A percentile compares a stretch with the other conserved stretches of the same genome.
Evolutionary conservation across 2,797 vertebrate species (phyloP).

Genomic region (Xenops minutus): DNA sequence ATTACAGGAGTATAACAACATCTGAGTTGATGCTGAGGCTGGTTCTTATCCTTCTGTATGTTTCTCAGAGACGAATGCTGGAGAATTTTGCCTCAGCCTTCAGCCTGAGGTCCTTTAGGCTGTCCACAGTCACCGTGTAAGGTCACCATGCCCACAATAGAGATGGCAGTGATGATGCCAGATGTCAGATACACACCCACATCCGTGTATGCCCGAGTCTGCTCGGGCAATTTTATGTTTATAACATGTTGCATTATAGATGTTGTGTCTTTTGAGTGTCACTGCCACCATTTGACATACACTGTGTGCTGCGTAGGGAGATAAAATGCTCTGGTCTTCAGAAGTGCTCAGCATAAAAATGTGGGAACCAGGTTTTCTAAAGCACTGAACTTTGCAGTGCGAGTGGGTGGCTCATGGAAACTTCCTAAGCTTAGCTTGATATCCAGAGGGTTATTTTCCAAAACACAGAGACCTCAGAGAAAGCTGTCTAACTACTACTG

Average conservation of each 20-base stretch:
- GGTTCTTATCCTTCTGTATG: background rate
- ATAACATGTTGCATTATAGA: background rate
- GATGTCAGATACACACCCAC: background rate
- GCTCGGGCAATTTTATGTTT: background rate
- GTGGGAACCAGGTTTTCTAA: background rate
- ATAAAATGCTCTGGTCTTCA: fast-evolving
- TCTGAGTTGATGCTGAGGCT: background rate
- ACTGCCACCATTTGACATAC: background rate
- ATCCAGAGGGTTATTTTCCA: background rate
- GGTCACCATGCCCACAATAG: background rate
- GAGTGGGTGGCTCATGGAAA: background rate
- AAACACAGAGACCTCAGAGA: background rate
- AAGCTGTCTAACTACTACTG: background rate
- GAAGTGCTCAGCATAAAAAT: background rate
- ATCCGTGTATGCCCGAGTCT: fast-evolving
- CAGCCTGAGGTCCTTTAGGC: background rate
- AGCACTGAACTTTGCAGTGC: background rate
- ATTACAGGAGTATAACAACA: background rate
- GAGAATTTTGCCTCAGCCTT: background rate
- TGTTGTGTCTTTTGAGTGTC: background rate
- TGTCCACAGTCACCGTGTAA: fast-evolving
- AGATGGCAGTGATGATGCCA: background rate
- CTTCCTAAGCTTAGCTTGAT: background rate
- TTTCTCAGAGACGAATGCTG: background rate
- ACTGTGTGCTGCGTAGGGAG: background rate